Evolutionary conservation across 2,113 vertebrate species (phyloP).

Genomic region (Sarotherodon lohbergeri): DNA sequence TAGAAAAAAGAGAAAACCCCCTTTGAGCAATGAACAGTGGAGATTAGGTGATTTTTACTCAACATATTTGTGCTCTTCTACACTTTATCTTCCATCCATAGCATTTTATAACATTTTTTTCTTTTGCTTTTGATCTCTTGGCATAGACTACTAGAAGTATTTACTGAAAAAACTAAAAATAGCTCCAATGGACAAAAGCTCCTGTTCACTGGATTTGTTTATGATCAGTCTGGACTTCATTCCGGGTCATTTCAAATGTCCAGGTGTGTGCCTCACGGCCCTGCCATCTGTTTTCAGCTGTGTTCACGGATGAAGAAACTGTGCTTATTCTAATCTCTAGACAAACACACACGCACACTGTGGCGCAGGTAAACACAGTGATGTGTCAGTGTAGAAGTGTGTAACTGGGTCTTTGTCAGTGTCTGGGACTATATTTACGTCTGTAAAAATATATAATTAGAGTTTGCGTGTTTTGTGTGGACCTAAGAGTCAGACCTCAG

Average conservation of each 20-base stretch:
- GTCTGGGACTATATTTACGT: constrained; percentile 4
- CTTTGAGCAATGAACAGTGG: not conserved
- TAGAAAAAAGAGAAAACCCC: not conserved
- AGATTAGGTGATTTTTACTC: not conserved
- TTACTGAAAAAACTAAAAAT: not conserved
- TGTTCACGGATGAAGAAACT: not conserved
- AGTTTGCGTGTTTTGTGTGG: not conserved
- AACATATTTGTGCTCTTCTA: not conserved
- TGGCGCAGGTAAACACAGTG: not conserved
- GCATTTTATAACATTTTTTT: not conserved
- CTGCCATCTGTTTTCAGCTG: constrained; percentile 18
- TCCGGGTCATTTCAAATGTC: constrained; percentile 14
- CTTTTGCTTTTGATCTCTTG: not conserved
- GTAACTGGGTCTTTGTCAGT: not conserved
- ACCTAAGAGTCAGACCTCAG: not conserved
- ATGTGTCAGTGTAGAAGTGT: not conserved
- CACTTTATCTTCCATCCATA: not conserved
- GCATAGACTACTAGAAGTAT: not conserved
- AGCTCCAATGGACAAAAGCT: not conserved
- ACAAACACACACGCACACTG: not conserved
- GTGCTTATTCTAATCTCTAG: not conserved
- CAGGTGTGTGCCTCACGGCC: constrained; percentile 14
- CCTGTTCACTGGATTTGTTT: not conserved
- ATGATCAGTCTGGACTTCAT: constrained; percentile 13
- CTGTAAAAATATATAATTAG: constrained; percentile 1